phyloP scores from a whole-genome alignment of 1,140 invertebrate species.

The Ephestia elutella region DNA sequence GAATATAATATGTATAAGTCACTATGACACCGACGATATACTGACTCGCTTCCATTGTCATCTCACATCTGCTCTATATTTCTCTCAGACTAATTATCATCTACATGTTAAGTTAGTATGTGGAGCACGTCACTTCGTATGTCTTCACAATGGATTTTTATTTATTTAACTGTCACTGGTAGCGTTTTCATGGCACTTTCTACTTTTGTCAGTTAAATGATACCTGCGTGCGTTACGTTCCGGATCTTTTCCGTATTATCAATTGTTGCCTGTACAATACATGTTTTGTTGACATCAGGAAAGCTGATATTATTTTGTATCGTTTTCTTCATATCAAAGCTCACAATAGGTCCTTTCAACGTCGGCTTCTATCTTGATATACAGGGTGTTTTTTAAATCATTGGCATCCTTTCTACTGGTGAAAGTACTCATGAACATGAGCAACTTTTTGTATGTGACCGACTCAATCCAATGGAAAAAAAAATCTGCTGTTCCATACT shows the following conservation, averaged over 20 bases:
- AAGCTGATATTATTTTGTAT: background rate
- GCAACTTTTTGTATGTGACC: no score
- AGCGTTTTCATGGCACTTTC: background rate
- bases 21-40: no score
- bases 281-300: background rate
- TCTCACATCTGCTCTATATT: constrained; percentile 5
- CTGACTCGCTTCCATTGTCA: no score
- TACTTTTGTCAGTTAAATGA: background rate
- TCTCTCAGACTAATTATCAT: background rate
- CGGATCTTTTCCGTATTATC: background rate
- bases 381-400: no score
- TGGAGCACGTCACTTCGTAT: background rate
- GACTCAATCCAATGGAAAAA: no score
- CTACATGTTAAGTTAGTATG: constrained; percentile 4
- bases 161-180: background rate
- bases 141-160: background rate
- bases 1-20: no score
- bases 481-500: no score
- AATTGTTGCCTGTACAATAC: background rate
- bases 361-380: background rate
- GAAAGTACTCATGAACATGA: no score
- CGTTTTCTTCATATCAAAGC: background rate
- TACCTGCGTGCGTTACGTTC: background rate
- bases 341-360: background rate
- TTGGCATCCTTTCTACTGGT: no score